These are phyloP conservation scores for Chamaetylas fuelleborni DNA, from an alignment of 2,113 vertebrate genomes.

Conservation along the genomic window DNA sequence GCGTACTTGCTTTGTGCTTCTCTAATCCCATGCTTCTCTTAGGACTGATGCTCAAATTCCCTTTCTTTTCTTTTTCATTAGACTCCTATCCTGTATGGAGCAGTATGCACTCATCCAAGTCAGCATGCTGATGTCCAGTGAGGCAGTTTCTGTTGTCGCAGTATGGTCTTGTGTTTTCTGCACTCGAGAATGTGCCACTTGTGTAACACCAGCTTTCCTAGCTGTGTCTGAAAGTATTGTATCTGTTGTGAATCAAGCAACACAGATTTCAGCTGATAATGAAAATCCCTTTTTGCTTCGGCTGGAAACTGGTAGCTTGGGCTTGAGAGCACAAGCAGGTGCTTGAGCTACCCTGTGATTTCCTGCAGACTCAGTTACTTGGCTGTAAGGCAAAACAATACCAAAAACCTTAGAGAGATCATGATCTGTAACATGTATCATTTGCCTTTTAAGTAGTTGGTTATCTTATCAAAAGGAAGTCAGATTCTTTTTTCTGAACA, in stretches of 20 bases:
- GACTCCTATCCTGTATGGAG: not conserved
- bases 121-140: not conserved
- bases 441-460: not conserved
- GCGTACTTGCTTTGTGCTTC: not conserved
- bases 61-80: not conserved
- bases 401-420: not conserved
- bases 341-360: not conserved
- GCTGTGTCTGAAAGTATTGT: rapidly evolving
- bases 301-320: not conserved
- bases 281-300: not conserved
- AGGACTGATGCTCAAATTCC: not conserved
- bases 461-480: not conserved
- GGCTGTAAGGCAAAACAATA: not conserved
- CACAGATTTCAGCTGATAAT: not conserved
- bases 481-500: not conserved
- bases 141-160: not conserved
- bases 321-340: not conserved
- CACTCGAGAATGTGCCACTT: rapidly evolving
- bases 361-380: not conserved
- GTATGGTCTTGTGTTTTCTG: not conserved
- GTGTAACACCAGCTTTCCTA: not conserved
- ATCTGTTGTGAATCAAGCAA: not conserved
- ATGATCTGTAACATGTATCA: not conserved
- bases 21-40: not conserved
- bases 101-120: not conserved